A percentile compares a stretch with the other conserved stretches of the same genome.
Conservation (phyloP, 2,888 invertebrate genomes). For the Nipponacmea schrenckii region DNA sequence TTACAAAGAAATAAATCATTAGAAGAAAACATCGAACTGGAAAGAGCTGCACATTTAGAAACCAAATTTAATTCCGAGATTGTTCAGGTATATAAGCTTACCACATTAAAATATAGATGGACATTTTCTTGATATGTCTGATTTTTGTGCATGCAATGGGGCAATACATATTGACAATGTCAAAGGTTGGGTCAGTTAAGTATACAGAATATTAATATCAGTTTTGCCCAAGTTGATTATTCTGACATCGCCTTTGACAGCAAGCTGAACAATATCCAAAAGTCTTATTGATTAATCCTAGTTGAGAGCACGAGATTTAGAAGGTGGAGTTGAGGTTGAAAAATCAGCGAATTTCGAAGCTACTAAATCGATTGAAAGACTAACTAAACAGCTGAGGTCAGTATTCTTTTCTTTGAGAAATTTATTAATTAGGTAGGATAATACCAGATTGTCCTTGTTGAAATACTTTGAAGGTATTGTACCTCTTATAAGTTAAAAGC, state of each 20-base stretch:
- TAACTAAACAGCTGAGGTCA: constrained; percentile 59
- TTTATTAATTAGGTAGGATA: no score
- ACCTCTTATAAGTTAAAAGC: no score
- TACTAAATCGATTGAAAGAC: constrained; percentile 55
- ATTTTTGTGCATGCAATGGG: no score
- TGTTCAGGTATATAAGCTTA: constrained; percentile 52
- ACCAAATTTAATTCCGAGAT: constrained; percentile 67
- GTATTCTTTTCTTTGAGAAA: neutral
- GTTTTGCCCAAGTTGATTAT: no score
- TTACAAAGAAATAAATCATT: constrained; percentile 50
- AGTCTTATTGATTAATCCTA: constrained; percentile 27
- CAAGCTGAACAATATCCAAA: no score
- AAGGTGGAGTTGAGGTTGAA: constrained; percentile 61
- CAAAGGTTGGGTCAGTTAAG: no score
- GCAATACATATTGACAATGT: no score
- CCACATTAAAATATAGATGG: neutral
- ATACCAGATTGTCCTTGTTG: no score
- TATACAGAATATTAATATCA: no score
- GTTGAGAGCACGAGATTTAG: constrained; percentile 61
- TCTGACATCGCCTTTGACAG: no score
- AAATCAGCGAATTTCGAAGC: constrained; percentile 60
- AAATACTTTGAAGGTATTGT: no score
- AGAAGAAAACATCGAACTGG: constrained; percentile 62
- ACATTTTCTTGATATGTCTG: no score
- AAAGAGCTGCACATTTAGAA: constrained; percentile 65